Evolutionary conservation across 2,113 vertebrate species (phyloP).

Genomic region (Thunnus thynnus): DNA sequence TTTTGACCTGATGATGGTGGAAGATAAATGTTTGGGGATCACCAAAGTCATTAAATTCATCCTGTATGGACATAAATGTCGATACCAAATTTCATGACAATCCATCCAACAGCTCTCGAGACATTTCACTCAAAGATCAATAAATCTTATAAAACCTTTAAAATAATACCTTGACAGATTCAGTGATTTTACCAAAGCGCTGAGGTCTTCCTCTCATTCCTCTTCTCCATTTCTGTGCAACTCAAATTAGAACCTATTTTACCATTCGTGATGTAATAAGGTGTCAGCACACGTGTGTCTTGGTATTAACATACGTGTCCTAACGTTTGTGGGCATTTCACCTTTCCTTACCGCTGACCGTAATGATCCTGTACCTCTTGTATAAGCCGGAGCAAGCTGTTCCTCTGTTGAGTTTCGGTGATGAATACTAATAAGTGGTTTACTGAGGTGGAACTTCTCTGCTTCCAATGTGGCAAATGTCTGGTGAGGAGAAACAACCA

Average conservation of each 20-base stretch:
- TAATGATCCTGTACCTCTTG: slow-evolving; percentile 39
- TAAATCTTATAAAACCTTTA: background rate
- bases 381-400: slow-evolving; percentile 34
- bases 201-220: background rate
- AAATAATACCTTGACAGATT: background rate
- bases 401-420: slow-evolving; percentile 17
- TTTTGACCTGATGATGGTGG: too few relatives aligned
- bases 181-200: background rate
- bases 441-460: slow-evolving; percentile 58
- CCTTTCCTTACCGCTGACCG: slow-evolving; percentile 41
- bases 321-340: slow-evolving; percentile 44
- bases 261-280: slow-evolving; percentile 12
- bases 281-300: slow-evolving; percentile 9
- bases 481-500: slow-evolving; percentile 37
- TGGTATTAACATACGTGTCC: background rate
- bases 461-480: slow-evolving; percentile 33
- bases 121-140: background rate
- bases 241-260: background rate
- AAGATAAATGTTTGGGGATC: too few relatives aligned
- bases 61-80: too few relatives aligned
- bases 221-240: background rate
- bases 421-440: slow-evolving; percentile 65
- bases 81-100: too few relatives aligned
- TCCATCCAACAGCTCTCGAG: too few relatives aligned
- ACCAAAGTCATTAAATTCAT: too few relatives aligned